These are phyloP conservation scores for Melospiza georgiana DNA, from an alignment of 2,113 vertebrate species.

Conservation along the genomic window DNA sequence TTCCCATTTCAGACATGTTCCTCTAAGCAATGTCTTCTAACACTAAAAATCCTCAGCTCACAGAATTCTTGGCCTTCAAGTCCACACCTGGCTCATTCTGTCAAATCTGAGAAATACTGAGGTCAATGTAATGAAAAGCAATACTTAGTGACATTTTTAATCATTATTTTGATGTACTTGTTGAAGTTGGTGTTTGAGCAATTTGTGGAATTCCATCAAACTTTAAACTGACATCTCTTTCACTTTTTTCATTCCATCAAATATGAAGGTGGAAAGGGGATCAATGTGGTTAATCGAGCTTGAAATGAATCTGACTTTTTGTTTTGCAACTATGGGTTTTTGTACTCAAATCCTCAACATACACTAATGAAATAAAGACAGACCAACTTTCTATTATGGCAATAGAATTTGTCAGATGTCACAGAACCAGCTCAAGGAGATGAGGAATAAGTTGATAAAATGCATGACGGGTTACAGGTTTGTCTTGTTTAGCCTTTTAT, in stretches of 20 bases:
- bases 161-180: not conserved
- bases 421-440: not conserved
- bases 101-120: not conserved
- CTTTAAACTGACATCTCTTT: not conserved
- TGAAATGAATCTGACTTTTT: constrained; percentile 29
- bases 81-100: rapidly evolving
- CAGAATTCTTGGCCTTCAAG: not conserved
- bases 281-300: not conserved
- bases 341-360: not conserved
- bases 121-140: not conserved
- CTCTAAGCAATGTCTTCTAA: not conserved
- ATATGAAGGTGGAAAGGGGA: not conserved
- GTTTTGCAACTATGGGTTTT: not conserved
- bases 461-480: not conserved
- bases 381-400: not conserved
- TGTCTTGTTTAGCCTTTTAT: not conserved
- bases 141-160: not conserved
- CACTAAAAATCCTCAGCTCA: not conserved
- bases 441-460: not conserved
- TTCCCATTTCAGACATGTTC: not conserved
- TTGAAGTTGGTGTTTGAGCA: not conserved
- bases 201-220: not conserved
- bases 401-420: not conserved
- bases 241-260: not conserved
- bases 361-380: not conserved